Conservation (phyloP, 1,140 invertebrate species). For the Trichoplusia ni region DNA sequence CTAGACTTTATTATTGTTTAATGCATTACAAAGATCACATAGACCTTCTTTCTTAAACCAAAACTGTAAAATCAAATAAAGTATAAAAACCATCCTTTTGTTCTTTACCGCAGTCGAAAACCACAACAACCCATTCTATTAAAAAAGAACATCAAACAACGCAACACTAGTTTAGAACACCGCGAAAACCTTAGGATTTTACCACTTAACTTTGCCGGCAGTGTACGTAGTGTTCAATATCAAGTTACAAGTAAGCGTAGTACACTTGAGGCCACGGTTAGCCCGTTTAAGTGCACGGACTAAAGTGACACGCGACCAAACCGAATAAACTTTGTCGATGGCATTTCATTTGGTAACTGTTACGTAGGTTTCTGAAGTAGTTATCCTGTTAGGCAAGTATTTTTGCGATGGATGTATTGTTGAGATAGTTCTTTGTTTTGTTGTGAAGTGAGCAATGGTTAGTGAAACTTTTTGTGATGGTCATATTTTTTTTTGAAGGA, state of each 20-base stretch:
- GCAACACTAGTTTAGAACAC: neutral
- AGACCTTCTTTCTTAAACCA: too few relatives aligned
- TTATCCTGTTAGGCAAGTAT: neutral
- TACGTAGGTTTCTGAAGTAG: neutral
- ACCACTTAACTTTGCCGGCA: slow-evolving; percentile 23
- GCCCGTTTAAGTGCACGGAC: slow-evolving; percentile 29
- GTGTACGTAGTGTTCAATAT: slow-evolving; percentile 29
- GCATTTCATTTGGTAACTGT: slow-evolving; percentile 17
- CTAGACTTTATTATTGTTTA: too few relatives aligned
- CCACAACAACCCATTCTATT: too few relatives aligned
- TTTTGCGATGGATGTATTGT: too few relatives aligned
- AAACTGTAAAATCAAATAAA: too few relatives aligned
- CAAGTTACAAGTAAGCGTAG: slow-evolving; percentile 30
- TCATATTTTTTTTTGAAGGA: too few relatives aligned
- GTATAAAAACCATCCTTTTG: too few relatives aligned
- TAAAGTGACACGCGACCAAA: slow-evolving; percentile 24
- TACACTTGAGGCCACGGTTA: slow-evolving; percentile 27
- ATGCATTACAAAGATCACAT: too few relatives aligned
- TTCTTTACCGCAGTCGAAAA: too few relatives aligned
- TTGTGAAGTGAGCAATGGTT: too few relatives aligned
- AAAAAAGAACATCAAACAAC: neutral
- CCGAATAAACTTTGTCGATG: slow-evolving; percentile 16
- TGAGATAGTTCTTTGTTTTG: too few relatives aligned
- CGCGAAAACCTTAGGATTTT: slow-evolving; percentile 19
- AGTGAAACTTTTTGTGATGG: too few relatives aligned